Percentiles rank a stretch among this genome's conserved stretches.
These are phyloP conservation scores for Chionomys nivalis DNA, from an alignment of 2,113 vertebrate species.

Conservation along the genomic window DNA sequence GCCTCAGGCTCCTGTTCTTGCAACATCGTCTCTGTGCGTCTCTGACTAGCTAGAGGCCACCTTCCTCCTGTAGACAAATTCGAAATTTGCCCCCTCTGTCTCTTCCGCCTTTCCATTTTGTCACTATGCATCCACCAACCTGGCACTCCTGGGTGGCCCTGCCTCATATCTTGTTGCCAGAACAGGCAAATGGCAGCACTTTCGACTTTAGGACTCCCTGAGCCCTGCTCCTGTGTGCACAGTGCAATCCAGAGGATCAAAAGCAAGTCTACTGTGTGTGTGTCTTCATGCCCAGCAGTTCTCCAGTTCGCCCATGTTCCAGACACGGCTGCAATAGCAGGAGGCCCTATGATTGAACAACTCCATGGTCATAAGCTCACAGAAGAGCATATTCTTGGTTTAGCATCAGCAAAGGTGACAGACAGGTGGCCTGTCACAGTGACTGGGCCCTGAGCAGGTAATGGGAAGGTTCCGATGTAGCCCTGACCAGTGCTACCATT, in stretches of 20 bases:
- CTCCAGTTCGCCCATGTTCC: rapidly evolving
- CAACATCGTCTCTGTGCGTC: background rate
- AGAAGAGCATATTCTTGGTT: background rate
- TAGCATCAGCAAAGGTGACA: background rate
- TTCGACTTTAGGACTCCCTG: too few species aligned
- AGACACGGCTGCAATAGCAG: background rate
- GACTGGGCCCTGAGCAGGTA: rapidly evolving
- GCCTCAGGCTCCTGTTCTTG: background rate
- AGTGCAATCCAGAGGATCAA: background rate
- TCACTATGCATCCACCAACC: rapidly evolving
- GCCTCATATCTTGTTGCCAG: background rate
- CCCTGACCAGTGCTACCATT: background rate
- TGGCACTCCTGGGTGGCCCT: background rate
- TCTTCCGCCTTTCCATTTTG: too few species aligned
- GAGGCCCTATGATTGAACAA: background rate
- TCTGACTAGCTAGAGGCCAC: background rate
- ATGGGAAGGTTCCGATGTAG: too few species aligned
- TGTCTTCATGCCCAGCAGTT: background rate
- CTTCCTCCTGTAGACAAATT: background rate
- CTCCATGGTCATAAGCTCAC: too few species aligned
- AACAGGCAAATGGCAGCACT: background rate
- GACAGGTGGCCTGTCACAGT: background rate
- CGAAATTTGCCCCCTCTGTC: background rate
- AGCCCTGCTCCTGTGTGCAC: background rate
- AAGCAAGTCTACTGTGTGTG: background rate